Base-by-base conservation (phyloP, 2,113 vertebrate species). In the Channa maculata region DNA sequence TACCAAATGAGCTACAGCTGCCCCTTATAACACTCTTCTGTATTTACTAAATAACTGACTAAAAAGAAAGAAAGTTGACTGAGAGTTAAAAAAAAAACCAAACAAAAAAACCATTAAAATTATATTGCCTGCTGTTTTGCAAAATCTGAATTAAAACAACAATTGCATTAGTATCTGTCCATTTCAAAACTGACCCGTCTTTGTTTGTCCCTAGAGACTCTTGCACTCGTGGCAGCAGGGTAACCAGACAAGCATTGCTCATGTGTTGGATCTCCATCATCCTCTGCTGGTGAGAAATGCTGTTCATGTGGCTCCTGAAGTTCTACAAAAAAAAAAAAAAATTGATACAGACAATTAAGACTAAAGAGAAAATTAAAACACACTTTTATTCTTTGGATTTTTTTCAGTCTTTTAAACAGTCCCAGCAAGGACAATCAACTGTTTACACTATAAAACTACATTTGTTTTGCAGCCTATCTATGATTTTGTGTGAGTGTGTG, bases 181-280 rank as follows among this genome's bases (percentile, higher is more conserved):
- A 57, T 38, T 50, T 65, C 11, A 11, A 65, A 49, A 85, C 85
- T 79, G 66, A 98, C 97, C 94, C 92, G 0, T 96, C 94, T 84
- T 93, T 95, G 66, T 80, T 90, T 1, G 93, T 83, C 46, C 91
- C 93, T 75, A 96, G 93, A 46, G 91, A 79, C 86, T 97, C 96
- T 86, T 96, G 97, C 68, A 96, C 94, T 82, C 95, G 89, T 1
- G 96, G 97, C 88, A 98, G 91, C 53, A 98, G 86, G 0, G 96
- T 97, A 82, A 98, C 95, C 71, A 99, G 95, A 80, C 96, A 98
- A 65, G 96, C 93, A 0, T 96, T 98, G 86, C 95, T 98, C 91
- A 95, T 95, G 86, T 96, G 96, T 80, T 98, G 97, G 79, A 99
- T 95, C 82, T 98, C 97, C 90, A 94, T 95, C 72, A 99, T 96